Conservation (phyloP, 2,888 invertebrate species). For the Drosophila ustulata region DNA sequence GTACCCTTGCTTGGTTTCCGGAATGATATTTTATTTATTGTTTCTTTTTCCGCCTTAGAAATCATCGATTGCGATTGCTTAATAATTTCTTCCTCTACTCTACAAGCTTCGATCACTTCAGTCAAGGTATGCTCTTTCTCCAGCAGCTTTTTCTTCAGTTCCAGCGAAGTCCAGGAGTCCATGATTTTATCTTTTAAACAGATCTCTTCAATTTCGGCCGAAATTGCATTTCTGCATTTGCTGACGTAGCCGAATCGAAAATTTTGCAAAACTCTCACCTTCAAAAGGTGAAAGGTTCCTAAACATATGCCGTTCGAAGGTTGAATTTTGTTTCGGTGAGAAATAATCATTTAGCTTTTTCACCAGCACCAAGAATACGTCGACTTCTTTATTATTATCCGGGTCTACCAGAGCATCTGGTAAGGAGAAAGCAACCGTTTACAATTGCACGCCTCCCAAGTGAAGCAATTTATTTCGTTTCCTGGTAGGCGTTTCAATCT, state of each 20-base stretch:
- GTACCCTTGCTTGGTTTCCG: not conserved
- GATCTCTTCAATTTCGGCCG: not conserved
- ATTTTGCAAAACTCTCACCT: too few relatives aligned
- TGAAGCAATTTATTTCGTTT: constrained; percentile 1
- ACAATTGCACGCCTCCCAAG: constrained; percentile 2
- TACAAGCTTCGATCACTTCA: not conserved
- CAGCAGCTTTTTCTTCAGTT: too few relatives aligned
- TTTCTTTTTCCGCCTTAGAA: not conserved
- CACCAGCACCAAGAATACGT: constrained; percentile 2
- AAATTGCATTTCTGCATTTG: not conserved
- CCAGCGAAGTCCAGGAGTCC: too few relatives aligned
- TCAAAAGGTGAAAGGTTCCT: not conserved
- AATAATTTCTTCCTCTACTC: not conserved
- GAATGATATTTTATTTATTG: not conserved
- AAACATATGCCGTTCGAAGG: not conserved
- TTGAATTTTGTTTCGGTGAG: not conserved
- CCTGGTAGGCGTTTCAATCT: too few relatives aligned
- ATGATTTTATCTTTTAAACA: not conserved
- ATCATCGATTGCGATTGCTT: not conserved
- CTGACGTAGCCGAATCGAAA: not conserved
- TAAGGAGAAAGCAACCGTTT: not conserved
- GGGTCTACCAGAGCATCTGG: not conserved
- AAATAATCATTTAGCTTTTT: constrained; percentile 6
- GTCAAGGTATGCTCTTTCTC: too few relatives aligned
- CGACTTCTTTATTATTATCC: not conserved